Evolutionary conservation across 2,797 vertebrate genomes (phyloP).

Genomic region (Smutsia temminckii): DNA sequence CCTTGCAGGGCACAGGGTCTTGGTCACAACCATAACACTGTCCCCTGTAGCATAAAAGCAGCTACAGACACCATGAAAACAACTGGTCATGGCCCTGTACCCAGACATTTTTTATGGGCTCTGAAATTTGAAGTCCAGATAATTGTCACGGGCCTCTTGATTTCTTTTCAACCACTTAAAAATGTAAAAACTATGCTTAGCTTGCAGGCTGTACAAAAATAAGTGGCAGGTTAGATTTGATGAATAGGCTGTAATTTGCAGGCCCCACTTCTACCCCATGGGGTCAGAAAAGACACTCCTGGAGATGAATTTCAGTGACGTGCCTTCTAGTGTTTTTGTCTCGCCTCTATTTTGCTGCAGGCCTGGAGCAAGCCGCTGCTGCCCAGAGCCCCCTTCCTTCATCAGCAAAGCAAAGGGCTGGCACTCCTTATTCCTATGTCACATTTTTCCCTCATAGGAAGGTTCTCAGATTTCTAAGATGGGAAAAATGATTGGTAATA

Average conservation of each 20-base stretch:
- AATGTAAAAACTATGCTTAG: neutral
- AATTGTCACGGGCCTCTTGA: neutral
- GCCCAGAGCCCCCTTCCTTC: neutral
- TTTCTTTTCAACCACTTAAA: neutral
- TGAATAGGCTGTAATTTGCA: rapidly evolving
- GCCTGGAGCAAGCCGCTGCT: no score
- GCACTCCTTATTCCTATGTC: rapidly evolving
- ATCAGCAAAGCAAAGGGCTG: rapidly evolving
- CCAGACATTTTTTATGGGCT: neutral
- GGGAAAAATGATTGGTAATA: neutral
- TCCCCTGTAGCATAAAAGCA: rapidly evolving
- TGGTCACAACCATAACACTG: rapidly evolving
- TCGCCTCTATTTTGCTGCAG: neutral
- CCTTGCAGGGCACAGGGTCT: rapidly evolving
- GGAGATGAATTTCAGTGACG: neutral
- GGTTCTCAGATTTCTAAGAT: neutral
- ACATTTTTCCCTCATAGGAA: neutral
- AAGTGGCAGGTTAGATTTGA: neutral
- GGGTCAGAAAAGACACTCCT: neutral
- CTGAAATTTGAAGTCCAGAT: neutral
- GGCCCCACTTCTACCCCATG: rapidly evolving
- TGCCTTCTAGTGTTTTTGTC: neutral
- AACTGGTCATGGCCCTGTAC: rapidly evolving
- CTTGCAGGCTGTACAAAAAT: neutral
- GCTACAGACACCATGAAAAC: neutral